Conservation (phyloP, 2,113 vertebrate genomes). For the Urocitellus parryii region DNA sequence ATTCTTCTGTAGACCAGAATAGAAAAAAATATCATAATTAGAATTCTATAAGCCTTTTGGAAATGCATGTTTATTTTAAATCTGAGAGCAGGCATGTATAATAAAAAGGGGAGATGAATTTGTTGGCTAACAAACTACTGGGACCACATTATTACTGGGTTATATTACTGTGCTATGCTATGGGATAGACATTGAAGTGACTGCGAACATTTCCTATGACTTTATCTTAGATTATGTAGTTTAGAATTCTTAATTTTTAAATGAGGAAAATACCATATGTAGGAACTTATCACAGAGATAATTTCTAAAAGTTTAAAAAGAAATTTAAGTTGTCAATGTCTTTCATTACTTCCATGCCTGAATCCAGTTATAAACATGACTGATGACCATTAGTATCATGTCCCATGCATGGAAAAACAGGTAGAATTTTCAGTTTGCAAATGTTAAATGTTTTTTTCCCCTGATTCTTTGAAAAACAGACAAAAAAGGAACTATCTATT, state of each 20-base stretch:
- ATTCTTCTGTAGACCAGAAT: neutral
- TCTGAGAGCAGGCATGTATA: neutral
- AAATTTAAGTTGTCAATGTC: neutral
- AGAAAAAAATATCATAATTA: conserved; percentile 20
- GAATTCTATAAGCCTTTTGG: neutral
- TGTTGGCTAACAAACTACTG: neutral
- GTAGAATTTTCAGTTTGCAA: neutral
- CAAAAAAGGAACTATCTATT: neutral
- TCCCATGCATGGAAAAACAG: neutral
- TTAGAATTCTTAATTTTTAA: conserved; percentile 4
- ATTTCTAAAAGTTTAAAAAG: neutral
- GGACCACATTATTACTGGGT: neutral
- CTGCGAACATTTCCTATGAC: neutral
- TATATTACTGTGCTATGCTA: neutral
- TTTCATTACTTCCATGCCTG: neutral
- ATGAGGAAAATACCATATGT: neutral
- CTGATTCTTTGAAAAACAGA: neutral
- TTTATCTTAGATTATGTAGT: neutral
- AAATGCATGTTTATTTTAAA: conserved; percentile 34
- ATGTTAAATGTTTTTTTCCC: neutral
- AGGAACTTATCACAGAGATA: neutral
- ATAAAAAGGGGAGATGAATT: neutral
- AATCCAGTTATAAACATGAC: neutral
- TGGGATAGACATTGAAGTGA: neutral
- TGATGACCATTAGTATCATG: neutral